Evolutionary conservation across 2,888 invertebrate species (phyloP).

Genomic region (Drosophila prostipennis): DNA sequence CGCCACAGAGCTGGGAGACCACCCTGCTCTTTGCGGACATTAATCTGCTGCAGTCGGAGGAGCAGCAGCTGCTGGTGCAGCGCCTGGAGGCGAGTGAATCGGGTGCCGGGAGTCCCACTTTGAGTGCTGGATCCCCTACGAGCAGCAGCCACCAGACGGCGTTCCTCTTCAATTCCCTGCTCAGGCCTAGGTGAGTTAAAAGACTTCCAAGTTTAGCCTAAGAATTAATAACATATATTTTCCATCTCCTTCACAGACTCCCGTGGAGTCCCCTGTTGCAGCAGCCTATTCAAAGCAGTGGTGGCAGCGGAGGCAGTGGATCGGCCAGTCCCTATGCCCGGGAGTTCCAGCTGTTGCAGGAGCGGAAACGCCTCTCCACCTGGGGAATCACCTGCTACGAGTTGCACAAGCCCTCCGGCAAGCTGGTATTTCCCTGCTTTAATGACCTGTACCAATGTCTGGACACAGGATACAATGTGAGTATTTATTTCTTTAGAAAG

Average conservation of each 20-base stretch:
- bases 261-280: constrained; percentile 94
- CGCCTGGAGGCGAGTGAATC: constrained; percentile 42
- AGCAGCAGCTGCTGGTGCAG: constrained; percentile 69
- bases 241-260: constrained; percentile 84
- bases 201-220: no score
- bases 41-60: constrained; percentile 83
- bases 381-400: constrained; percentile 98
- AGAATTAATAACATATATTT: neutral
- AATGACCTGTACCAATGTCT: constrained; percentile 94
- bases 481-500: constrained; percentile 42
- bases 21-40: constrained; percentile 94
- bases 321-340: constrained; percentile 88
- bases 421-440: constrained; percentile 95
- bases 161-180: constrained; percentile 45
- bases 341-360: constrained; percentile 96
- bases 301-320: constrained; percentile 33
- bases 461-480: constrained; percentile 89
- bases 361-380: constrained; percentile 94
- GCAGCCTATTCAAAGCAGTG: constrained; percentile 88
- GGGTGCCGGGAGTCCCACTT: constrained; percentile 47
- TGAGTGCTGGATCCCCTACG: constrained; percentile 55
- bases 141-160: constrained; percentile 31
- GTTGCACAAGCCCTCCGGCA: constrained; percentile 91
- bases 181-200: constrained; percentile 57
- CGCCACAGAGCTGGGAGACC: constrained; percentile 95